Conservation (phyloP, 2,797 vertebrate species). For the Galaxias olidus region DNA sequence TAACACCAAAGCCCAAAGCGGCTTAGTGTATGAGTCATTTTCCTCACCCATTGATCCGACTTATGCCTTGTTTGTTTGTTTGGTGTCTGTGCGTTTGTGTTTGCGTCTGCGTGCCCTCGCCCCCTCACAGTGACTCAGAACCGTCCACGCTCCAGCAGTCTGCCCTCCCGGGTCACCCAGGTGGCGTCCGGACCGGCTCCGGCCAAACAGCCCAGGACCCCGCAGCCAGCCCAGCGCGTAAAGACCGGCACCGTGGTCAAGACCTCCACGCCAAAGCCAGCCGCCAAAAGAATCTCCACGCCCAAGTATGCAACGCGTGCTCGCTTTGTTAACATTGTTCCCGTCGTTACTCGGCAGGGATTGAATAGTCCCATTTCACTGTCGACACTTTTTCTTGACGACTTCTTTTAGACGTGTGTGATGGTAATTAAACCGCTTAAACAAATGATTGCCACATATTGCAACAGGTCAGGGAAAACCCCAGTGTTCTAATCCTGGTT, state of each 20-base stretch:
- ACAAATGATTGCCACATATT: too few relatives aligned
- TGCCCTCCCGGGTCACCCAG: conserved; percentile 66
- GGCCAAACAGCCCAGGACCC: conserved; percentile 57
- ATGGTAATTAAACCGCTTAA: too few relatives aligned
- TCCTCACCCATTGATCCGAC: conserved; percentile 5
- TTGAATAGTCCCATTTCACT: too few relatives aligned
- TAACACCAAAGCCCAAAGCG: conserved; percentile 13
- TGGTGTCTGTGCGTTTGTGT: neutral
- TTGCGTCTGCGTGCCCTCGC: conserved; percentile 11
- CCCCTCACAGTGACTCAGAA: conserved; percentile 54
- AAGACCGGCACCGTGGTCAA: conserved; percentile 52
- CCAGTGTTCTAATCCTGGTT: too few relatives aligned
- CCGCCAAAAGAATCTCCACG: too few relatives aligned
- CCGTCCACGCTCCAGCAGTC: conserved; percentile 68
- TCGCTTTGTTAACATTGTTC: too few relatives aligned
- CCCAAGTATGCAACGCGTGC: conserved; percentile 66
- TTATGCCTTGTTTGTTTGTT: conserved; percentile 12
- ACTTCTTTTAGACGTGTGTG: too few relatives aligned
- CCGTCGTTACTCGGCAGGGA: too few relatives aligned
- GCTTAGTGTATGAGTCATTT: conserved; percentile 5
- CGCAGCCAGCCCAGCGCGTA: conserved; percentile 62
- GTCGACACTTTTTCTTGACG: too few relatives aligned
- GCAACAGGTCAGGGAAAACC: too few relatives aligned
- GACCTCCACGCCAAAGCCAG: conserved; percentile 72
- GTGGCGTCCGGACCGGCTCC: conserved; percentile 45